phyloP scores from a whole-genome alignment of 2,113 vertebrate genomes.

The Neogale vison region DNA sequence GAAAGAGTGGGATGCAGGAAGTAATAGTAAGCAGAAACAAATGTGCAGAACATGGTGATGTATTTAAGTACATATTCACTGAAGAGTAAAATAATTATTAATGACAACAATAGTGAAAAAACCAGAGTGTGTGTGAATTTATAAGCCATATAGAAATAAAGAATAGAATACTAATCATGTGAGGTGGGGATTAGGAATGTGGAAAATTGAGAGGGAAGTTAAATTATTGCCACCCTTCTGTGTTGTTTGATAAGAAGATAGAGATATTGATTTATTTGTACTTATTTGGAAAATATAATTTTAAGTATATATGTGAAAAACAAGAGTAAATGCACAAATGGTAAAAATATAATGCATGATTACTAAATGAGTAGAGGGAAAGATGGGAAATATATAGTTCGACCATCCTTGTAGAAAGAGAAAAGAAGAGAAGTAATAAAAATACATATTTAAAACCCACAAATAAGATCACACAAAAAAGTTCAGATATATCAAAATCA shows the following conservation, averaged over 20 bases:
- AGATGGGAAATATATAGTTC: background rate
- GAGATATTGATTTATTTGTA: background rate
- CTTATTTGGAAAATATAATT: background rate
- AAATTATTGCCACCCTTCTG: background rate
- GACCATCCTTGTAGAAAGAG: background rate
- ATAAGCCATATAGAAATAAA: background rate
- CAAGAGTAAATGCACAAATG: background rate
- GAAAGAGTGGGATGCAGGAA: background rate
- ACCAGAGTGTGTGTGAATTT: background rate
- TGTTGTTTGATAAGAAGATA: background rate
- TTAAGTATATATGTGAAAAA: background rate
- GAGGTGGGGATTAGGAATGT: background rate
- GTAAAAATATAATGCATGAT: background rate
- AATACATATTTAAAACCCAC: background rate
- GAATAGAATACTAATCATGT: background rate
- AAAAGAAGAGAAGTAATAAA: background rate
- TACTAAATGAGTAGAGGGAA: background rate
- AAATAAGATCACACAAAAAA: background rate
- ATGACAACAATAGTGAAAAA: background rate
- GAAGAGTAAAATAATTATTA: background rate
- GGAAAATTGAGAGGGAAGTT: background rate
- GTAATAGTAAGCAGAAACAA: background rate
- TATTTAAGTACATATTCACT: background rate
- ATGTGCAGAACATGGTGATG: background rate
- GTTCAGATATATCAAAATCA: background rate